Conservation (phyloP, 1,140 invertebrate species). For the Drosophila ogumai region DNA sequence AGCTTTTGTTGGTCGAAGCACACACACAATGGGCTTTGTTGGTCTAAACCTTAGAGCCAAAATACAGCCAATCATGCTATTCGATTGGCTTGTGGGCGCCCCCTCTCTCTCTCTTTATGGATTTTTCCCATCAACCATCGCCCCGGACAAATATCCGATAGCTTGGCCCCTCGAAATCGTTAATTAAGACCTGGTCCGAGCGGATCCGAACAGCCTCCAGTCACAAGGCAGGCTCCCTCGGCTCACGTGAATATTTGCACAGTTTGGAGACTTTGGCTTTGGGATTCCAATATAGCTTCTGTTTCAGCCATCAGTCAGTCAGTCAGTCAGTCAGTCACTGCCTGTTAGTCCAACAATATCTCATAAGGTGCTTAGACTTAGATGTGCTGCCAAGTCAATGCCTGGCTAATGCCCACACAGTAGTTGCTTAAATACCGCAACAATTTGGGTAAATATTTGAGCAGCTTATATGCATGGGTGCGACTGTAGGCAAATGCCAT, state of each 20-base stretch:
- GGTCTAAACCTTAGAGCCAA: neutral
- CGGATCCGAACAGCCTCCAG: constrained; percentile 21
- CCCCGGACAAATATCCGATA: neutral
- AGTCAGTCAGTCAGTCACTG: constrained; percentile 16
- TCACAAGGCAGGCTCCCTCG: constrained; percentile 32
- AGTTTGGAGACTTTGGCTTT: constrained; percentile 51
- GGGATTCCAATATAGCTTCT: constrained; percentile 36
- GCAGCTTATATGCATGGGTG: constrained; percentile 49
- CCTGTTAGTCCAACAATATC: constrained; percentile 33
- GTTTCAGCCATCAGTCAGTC: constrained; percentile 39
- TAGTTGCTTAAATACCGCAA: constrained; percentile 64
- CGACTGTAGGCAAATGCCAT: constrained; percentile 51
- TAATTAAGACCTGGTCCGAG: constrained; percentile 60
- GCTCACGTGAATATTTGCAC: constrained; percentile 73
- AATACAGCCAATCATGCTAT: constrained; percentile 29
- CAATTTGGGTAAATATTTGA: constrained; percentile 67
- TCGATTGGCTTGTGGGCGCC: constrained; percentile 29
- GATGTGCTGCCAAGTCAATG: constrained; percentile 20
- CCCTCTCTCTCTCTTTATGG: constrained; percentile 4
- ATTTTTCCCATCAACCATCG: constrained; percentile 27
- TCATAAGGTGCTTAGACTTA: constrained; percentile 22
- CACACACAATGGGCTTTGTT: constrained; percentile 12
- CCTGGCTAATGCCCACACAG: constrained; percentile 51
- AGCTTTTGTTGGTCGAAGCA: constrained; percentile 13
- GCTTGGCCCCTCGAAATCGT: constrained; percentile 42